Conservation (phyloP, 64 coral and sea anemone species). For the Platygyra sinensis region DNA sequence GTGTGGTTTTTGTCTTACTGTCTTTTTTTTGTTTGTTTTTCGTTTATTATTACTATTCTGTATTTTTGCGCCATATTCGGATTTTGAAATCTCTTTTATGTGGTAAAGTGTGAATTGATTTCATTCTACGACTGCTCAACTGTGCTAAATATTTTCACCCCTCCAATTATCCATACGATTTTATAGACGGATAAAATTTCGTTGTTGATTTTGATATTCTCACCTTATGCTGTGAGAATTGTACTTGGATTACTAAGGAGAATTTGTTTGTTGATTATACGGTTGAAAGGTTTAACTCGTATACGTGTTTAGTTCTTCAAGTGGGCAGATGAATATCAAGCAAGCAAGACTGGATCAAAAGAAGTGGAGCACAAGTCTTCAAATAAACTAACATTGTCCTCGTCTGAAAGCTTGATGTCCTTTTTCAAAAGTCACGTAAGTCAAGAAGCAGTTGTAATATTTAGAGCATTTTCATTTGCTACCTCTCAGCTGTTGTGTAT, state of each 20-base stretch:
- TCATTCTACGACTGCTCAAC: no score
- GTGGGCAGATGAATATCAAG: slow-evolving; percentile 90
- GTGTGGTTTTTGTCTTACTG: no score
- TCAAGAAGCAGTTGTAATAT: neutral
- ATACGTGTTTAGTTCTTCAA: slow-evolving; percentile 68
- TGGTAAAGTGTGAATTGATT: no score
- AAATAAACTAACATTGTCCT: slow-evolving; percentile 62
- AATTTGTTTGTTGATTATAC: neutral
- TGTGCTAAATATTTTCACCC: no score
- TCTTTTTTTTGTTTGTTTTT: neutral
- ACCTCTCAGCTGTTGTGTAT: no score
- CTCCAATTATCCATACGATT: neutral
- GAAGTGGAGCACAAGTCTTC: neutral
- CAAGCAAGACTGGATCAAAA: slow-evolving; percentile 8
- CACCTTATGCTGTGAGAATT: neutral
- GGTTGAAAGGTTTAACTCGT: neutral
- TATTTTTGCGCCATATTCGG: no score
- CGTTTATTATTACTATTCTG: no score
- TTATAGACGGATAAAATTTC: no score
- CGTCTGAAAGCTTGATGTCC: slow-evolving; percentile 63
- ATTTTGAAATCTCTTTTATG: no score
- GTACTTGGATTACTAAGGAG: neutral
- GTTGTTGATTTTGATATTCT: no score
- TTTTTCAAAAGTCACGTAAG: slow-evolving; percentile 87
- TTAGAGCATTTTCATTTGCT: no score